These are phyloP conservation scores for Drosophila mercatorum DNA, from an alignment of 2,888 invertebrate genomes.

Conservation along the genomic window DNA sequence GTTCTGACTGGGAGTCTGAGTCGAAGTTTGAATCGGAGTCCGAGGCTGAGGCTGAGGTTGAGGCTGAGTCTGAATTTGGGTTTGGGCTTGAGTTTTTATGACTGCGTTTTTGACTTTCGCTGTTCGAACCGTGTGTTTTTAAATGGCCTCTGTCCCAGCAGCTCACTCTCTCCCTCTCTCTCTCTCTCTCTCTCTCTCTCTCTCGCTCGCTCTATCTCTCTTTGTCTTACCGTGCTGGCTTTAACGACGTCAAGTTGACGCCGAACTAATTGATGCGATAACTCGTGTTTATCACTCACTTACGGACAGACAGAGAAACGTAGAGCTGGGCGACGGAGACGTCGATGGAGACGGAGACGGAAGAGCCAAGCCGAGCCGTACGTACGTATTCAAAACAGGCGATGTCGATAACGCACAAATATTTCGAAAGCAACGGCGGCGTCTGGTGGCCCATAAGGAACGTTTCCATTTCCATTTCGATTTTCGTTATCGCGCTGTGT, in stretches of 20 bases:
- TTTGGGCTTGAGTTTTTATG: slow-evolving; percentile 47
- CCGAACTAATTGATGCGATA: slow-evolving; percentile 80
- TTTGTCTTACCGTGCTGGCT: slow-evolving; percentile 51
- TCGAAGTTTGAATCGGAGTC: slow-evolving; percentile 9
- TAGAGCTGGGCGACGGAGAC: slow-evolving; percentile 6
- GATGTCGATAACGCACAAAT: slow-evolving; percentile 65
- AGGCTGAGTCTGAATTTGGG: slow-evolving; percentile 10
- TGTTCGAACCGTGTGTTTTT: slow-evolving; percentile 29
- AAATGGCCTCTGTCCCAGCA: slow-evolving; percentile 16
- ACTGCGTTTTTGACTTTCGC: slow-evolving; percentile 63
- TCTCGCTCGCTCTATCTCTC: slow-evolving; percentile 3
- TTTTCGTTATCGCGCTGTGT: slow-evolving; percentile 60
- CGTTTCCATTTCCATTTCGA: slow-evolving; percentile 61
- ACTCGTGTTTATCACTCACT: slow-evolving; percentile 79
- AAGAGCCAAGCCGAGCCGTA: slow-evolving; percentile 18
- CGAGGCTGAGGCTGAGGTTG: neutral
- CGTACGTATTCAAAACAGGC: slow-evolving; percentile 57
- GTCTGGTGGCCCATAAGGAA: slow-evolving; percentile 47
- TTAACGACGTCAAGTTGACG: slow-evolving; percentile 80
- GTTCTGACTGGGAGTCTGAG: slow-evolving; percentile 20
- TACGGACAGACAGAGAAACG: slow-evolving; percentile 51
- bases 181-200: neutral
- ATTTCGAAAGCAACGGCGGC: slow-evolving; percentile 57
- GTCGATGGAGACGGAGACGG: slow-evolving; percentile 3
- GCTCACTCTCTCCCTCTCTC: neutral